Base-by-base conservation (phyloP, 2,888 invertebrate species). In the Mimachlamys varia region DNA sequence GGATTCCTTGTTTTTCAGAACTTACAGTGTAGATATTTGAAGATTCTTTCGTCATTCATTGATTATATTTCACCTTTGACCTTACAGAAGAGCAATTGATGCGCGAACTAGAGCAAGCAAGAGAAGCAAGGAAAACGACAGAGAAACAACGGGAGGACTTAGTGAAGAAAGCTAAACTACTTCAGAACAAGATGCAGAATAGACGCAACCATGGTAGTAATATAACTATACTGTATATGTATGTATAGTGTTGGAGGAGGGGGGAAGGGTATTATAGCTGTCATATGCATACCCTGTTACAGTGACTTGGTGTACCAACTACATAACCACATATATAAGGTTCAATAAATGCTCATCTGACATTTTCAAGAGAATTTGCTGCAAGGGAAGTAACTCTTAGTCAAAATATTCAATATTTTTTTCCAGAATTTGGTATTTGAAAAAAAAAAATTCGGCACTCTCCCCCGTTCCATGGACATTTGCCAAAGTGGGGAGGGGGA, bases 121-220 rank as follows among this genome's bases (percentile, higher is more conserved):
- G 95, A 33, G 94, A 94, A 88, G 94, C 93, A 4, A 91, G 96
- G 62, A 93, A 94, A 53, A 94, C 94, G 5, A 94, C 95, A n/a
- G 96, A 97, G 92, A 94, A 93, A 91, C 94, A 95, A 90, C 91
- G 96, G 87, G 96, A 96, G 90, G 97, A 97, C 89, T 93, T 96
- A 89, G 96, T 96, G 37, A 96, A 94, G 93, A 95, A 95, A 92
- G 96, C 96, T 55, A 96, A 96, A 94, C 93, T 92, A 88, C 94
- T 97, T 93, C 96, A 97, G 92, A 94, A 94, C 89, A 96, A 96
- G 93, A 96, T 96, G 90, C 95, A 96, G 90, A 95, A 96, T 91
- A 94, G 95, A 89, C 94, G 96, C 88, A 96, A 96, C 93, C 95
- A 96, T 93, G 96, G 96, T 96, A 88, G 17, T 44, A 19, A 88